Base-by-base conservation (phyloP, 2,113 vertebrate genomes). In the Neogobius melanostomus region DNA sequence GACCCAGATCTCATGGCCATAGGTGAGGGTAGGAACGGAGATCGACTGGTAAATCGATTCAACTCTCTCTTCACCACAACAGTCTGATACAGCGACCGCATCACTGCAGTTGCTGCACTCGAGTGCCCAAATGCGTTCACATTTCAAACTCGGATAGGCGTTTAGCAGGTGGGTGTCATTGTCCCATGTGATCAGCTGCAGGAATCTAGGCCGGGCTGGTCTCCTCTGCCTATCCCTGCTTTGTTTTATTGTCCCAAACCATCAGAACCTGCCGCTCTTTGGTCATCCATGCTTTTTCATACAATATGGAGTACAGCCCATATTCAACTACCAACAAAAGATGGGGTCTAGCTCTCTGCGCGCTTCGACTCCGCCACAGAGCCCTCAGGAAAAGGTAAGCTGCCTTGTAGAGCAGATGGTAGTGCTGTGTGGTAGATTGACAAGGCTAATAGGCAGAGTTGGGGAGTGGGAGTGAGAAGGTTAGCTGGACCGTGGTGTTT, bases 301-400 rank as follows among this genome's bases (percentile, higher is more conserved):
- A 14, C 57, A 71, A 16, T 12, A 92, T 92, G 91, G 88, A 90
- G 48, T 70, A 71, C 43, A 80, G 65, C 70, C 62, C 82, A n/a
- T 44, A 74, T 57, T 71, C 42, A 15, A 47, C 77, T 49, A 14
- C 59, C 0, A 87, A 81, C 82, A 90, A 81, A 84, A 81, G 61
- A 72, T 88, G 91, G 90, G 75, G 86, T 47, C 85, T 92, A 52
- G 90, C 91, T 45, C 69, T 91, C 57, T 90, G 86, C 16, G 88
- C 68, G 0, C 90, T 92, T 14, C 86, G 92, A 16, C 84, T 93
- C 69, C 90, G 88, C n/a, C 91, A 93, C 82, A 82, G 85, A 79
- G 92, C 89, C 7, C 68, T 86, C 21, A 87, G 64, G 49, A 72
- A 71, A 73, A 92, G 92, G 91, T 94, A 91, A 76, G 78, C 16